Evolutionary conservation across 2,888 invertebrate species (phyloP), one percentile per base, ranked within the genome.

Genomic region (Vanessa cardui): DNA sequence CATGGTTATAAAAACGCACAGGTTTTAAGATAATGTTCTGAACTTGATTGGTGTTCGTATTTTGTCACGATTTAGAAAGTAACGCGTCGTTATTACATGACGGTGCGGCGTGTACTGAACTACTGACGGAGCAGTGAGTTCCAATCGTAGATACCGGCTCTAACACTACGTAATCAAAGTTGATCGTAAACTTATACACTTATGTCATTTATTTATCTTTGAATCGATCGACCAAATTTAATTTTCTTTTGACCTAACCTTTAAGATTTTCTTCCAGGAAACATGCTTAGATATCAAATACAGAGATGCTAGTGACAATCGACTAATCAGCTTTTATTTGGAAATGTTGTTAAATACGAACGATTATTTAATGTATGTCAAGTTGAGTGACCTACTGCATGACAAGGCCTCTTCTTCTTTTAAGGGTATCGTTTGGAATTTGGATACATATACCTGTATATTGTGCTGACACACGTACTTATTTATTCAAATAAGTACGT

Each of bases 91-190:
- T 69, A 66, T 70, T 45, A 70, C 80, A 77, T 77, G 77, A 75
- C 80, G 73, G 70, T 67, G 70, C 76, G 70, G 70, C 72, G 72
- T 66, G 69, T 66, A 84, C 85, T 84, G 78, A 69, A 65, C 72
- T 73, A 73, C 73, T 50, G 74, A 75, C 46, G 46, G 54, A 20
- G 7, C 39, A 12, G 45, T 52, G 16, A 26, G 21, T 33, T 18
- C 39, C 52, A 52, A 18, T 56, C 56, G 47, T 39, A 6, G 16
- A 16, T 54, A 54, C 52, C 52, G 31, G 52, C 52, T 54, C 15
- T 39, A 5, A 18, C 8, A 9, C 33, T 56, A 56, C 56, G 56
- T 39, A 56, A 56, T 39, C 52, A 6, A 9, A n/a, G n/a, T 31
- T 54, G 54, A 54, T 54, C 31, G 31, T 54, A n/a, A 54, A 54